phyloP scores from a whole-genome alignment of 2,888 invertebrate species.

The Carpatolechia fugitivella region DNA sequence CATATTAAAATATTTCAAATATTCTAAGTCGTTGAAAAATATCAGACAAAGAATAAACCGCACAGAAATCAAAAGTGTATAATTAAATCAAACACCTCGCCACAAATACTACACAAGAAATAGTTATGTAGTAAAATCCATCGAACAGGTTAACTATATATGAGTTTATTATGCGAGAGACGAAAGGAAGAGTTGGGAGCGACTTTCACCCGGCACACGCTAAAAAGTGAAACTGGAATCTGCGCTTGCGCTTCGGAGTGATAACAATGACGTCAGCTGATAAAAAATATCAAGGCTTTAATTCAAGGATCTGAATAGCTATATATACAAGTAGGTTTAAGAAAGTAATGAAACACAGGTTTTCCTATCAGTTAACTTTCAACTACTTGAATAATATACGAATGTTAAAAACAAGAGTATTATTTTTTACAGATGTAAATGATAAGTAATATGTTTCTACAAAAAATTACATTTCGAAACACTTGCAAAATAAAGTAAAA shows the following conservation, averaged over 20 bases:
- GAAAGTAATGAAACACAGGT: background rate
- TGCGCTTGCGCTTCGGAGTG: constrained; percentile 45
- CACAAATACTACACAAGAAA: constrained; percentile 1
- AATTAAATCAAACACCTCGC: constrained; percentile 3
- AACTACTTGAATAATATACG: too few species aligned
- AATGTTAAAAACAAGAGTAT: too few species aligned
- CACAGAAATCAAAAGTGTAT: constrained; percentile 2
- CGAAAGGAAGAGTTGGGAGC: constrained; percentile 68
- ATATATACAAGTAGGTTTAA: too few species aligned
- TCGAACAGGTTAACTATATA: constrained; percentile 34
- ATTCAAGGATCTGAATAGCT: too few species aligned
- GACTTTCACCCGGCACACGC: constrained; percentile 70
- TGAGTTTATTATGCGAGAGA: constrained; percentile 42
- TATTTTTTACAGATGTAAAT: too few species aligned
- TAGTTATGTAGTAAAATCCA: constrained; percentile 13
- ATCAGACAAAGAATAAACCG: too few species aligned
- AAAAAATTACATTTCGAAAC: background rate
- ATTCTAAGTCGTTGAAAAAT: too few species aligned
- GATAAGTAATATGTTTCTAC: too few species aligned
- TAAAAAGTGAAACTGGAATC: constrained; percentile 76
- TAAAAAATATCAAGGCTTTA: constrained; percentile 7
- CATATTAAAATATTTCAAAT: too few species aligned
- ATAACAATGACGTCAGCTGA: constrained; percentile 41
- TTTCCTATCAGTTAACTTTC: too few species aligned
- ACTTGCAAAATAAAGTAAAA: constrained; percentile 22